Percentiles rank a stretch among this genome's conserved stretches.
Evolutionary conservation across 2,797 vertebrate species (phyloP).

Genomic region (Gorsachius magnificus): DNA sequence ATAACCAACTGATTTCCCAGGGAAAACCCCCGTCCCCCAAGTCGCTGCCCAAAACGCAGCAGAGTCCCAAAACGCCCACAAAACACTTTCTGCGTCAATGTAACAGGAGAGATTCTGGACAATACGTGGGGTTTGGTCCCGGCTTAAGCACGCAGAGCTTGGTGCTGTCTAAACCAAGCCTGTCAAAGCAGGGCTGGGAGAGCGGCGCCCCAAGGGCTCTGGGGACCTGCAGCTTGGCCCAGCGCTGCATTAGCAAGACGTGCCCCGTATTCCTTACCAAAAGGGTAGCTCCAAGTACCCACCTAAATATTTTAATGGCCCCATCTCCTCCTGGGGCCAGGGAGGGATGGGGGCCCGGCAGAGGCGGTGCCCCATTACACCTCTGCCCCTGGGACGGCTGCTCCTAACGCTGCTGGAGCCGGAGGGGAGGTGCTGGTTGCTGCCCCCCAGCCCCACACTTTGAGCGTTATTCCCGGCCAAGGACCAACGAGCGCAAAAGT

Average conservation of each 20-base stretch:
- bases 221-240: neutral
- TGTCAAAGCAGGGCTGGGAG: too few relatives aligned
- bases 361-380: neutral
- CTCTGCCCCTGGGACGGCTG: rapidly evolving
- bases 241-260: too few relatives aligned
- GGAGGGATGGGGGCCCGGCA: neutral
- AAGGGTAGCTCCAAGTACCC: neutral
- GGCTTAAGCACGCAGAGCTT: too few relatives aligned
- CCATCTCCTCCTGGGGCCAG: neutral
- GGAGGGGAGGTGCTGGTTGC: neutral
- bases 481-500: rapidly evolving
- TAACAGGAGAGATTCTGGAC: neutral
- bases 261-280: too few relatives aligned
- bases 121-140: neutral
- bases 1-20: neutral
- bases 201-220: neutral
- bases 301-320: rapidly evolving
- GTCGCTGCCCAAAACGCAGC: rapidly evolving
- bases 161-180: too few relatives aligned
- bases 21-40: too few relatives aligned
- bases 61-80: neutral
- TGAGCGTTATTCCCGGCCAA: neutral
- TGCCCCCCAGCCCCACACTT: too few relatives aligned
- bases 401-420: rapidly evolving
- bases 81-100: rapidly evolving